Conservation (phyloP, 2,113 vertebrate species). For the Jaculus jaculus region DNA sequence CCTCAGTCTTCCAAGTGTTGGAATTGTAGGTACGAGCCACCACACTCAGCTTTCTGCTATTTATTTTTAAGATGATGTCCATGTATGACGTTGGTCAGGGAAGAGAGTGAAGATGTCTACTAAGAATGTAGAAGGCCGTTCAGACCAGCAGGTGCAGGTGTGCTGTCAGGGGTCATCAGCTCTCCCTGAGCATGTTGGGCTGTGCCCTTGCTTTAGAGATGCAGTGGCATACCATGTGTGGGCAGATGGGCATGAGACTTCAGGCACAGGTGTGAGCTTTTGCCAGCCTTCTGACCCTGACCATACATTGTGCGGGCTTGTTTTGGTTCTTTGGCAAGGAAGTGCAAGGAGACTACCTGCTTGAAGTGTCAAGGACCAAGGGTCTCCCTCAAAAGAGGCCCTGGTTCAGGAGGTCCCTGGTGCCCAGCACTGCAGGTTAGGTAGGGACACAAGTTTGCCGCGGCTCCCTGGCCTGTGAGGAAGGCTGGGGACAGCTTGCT, state of each 20-base stretch:
- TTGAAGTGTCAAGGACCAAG: neutral
- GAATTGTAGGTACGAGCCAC: too few species aligned
- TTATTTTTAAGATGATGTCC: neutral
- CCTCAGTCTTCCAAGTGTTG: neutral
- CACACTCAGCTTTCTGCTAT: neutral
- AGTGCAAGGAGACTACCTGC: neutral
- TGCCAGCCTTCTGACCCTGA: neutral
- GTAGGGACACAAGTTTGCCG: too few species aligned
- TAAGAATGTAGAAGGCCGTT: neutral
- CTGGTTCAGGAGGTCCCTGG: neutral
- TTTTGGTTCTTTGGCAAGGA: neutral
- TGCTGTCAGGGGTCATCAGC: neutral
- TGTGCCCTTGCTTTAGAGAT: neutral
- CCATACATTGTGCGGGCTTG: neutral
- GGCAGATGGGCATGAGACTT: neutral
- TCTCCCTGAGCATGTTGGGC: neutral
- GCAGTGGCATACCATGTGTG: neutral
- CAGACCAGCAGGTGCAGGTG: accelerated
- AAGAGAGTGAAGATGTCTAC: neutral
- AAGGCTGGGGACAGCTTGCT: neutral
- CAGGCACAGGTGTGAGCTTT: too few species aligned
- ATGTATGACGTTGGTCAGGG: neutral
- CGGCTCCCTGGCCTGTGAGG: neutral
- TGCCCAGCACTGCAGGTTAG: neutral
- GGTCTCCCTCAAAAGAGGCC: neutral